Evolutionary conservation across 1,140 invertebrate species (phyloP).

Genomic region (Drosophila carrolli): DNA sequence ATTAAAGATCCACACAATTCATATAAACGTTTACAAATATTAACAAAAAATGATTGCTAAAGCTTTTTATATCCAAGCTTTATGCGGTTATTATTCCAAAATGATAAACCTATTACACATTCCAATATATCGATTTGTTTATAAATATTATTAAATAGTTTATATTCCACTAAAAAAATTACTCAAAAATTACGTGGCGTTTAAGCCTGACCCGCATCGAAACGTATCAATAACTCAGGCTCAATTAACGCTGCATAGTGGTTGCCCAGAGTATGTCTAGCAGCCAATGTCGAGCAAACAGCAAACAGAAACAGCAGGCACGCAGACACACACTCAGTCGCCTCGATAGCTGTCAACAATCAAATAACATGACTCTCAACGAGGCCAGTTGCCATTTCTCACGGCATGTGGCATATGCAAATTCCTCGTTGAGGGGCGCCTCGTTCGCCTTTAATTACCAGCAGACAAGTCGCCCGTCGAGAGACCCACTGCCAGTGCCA

Average conservation of each 20-base stretch:
- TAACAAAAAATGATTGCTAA: no score
- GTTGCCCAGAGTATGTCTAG: constrained; percentile 27
- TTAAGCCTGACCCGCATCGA: constrained; percentile 4
- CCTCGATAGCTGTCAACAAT: constrained; percentile 63
- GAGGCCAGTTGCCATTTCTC: constrained; percentile 74
- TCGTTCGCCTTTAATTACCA: constrained; percentile 72
- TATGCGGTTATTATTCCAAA: no score
- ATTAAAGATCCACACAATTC: no score
- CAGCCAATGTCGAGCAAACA: constrained; percentile 39
- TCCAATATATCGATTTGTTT: no score
- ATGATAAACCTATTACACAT: no score
- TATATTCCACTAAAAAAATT: no score
- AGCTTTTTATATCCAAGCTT: no score
- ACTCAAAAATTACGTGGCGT: constrained; percentile 7
- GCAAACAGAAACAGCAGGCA: constrained; percentile 8
- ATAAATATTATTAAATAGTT: no score
- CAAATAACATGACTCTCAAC: constrained; percentile 70
- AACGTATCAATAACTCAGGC: constrained; percentile 41
- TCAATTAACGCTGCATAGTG: constrained; percentile 50
- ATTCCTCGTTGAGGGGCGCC: constrained; percentile 48
- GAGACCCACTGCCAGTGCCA: constrained; percentile 11
- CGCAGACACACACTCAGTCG: constrained; percentile 19
- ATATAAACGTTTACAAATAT: no score
- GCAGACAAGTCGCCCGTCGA: constrained; percentile 58
- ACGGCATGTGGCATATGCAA: constrained; percentile 72